These are phyloP conservation scores for Paguma larvata DNA, from an alignment of 2,797 vertebrate species.

Conservation along the genomic window DNA sequence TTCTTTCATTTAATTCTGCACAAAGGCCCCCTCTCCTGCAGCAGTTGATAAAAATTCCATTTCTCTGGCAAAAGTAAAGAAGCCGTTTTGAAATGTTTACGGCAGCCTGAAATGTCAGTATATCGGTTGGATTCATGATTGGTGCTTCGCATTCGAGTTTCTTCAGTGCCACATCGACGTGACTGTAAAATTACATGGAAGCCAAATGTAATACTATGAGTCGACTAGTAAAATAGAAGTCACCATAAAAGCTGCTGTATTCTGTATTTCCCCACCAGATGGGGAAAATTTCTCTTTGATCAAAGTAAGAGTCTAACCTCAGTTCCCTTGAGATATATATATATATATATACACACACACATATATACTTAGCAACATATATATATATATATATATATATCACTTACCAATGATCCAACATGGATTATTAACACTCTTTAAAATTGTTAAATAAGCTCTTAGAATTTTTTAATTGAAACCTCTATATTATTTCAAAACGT, in stretches of 20 bases:
- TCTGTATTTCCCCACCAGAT: neutral
- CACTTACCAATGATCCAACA: neutral
- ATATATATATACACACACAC: too few relatives aligned
- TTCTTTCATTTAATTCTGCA: neutral
- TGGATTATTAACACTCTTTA: neutral
- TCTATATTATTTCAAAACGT: neutral
- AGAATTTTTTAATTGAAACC: neutral
- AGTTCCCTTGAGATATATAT: neutral
- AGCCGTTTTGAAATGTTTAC: neutral
- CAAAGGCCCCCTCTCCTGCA: neutral
- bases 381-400: neutral
- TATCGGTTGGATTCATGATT: neutral
- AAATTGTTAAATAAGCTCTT: neutral
- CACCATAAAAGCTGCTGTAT: neutral
- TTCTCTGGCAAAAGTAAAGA: neutral
- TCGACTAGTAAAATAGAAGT: neutral
- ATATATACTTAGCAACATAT: too few relatives aligned
- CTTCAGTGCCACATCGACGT: neutral
- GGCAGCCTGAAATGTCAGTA: neutral
- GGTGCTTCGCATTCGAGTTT: neutral
- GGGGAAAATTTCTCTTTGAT: neutral
- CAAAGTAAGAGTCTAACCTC: constrained; percentile 21
- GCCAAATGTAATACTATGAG: neutral
- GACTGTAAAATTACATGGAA: neutral
- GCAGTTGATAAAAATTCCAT: neutral